phyloP scores from a whole-genome alignment of 2,797 vertebrate species.

The Ceryle rudis region DNA sequence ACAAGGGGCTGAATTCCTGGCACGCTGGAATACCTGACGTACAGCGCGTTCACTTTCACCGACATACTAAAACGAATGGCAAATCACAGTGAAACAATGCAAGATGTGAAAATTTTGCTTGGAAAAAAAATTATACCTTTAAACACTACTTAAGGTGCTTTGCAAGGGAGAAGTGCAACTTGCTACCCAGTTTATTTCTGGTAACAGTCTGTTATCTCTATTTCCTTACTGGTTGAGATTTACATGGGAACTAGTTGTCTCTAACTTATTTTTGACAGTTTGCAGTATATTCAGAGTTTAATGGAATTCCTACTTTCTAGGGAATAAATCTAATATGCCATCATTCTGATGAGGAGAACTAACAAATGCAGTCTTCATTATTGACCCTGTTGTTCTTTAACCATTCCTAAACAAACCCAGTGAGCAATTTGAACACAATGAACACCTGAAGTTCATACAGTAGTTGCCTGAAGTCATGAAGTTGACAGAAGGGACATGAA shows the following conservation, averaged over 20 bases:
- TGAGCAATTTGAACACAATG: neutral
- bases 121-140: neutral
- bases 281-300: neutral
- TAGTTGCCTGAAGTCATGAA: neutral
- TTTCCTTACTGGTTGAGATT: neutral
- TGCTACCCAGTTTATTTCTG: neutral
- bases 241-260: neutral
- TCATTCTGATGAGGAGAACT: neutral
- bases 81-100: neutral
- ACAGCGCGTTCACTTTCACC: slow-evolving; percentile 96
- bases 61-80: slow-evolving; percentile 85
- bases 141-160: neutral
- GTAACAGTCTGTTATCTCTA: neutral
- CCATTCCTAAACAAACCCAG: neutral
- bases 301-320: neutral
- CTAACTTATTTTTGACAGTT: neutral
- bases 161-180: neutral
- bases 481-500: neutral
- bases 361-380: neutral
- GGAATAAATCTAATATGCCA: neutral
- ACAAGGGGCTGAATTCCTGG: slow-evolving; percentile 92
- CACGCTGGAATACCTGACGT: slow-evolving; percentile 95
- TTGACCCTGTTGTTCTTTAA: neutral
- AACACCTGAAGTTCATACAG: neutral
- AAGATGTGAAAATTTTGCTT: neutral